phyloP scores from a whole-genome alignment of 1,140 invertebrate genomes.

The Drosophila tristis region DNA sequence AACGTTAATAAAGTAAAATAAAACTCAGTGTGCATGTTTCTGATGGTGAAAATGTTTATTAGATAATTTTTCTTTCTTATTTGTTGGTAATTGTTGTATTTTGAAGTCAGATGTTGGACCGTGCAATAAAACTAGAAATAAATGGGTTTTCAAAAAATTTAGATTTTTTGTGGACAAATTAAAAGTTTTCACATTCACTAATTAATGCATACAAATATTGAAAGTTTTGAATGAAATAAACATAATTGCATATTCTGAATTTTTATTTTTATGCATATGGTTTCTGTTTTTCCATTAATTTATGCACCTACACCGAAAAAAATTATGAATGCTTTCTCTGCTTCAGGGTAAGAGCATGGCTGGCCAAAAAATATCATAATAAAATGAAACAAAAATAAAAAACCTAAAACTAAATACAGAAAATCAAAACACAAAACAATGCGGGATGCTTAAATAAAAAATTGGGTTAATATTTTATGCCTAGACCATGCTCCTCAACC shows the following conservation, averaged over 20 bases:
- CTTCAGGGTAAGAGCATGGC: constrained; percentile 9
- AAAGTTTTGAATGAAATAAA: constrained; percentile 8
- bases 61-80: constrained; percentile 17
- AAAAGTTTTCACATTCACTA: constrained; percentile 30
- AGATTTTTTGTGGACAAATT: constrained; percentile 26
- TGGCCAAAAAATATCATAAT: neutral
- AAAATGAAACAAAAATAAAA: constrained; percentile 7
- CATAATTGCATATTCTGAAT: constrained; percentile 16
- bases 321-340: constrained; percentile 7
- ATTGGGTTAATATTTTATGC: neutral
- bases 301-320: constrained; percentile 35
- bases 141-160: constrained; percentile 29
- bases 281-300: constrained; percentile 4
- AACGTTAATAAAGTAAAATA: constrained; percentile 29
- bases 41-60: constrained; percentile 29
- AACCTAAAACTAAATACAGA: constrained; percentile 26
- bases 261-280: neutral
- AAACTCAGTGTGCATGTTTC: constrained; percentile 22
- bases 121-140: constrained; percentile 30
- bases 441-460: constrained; percentile 1
- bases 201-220: constrained; percentile 27
- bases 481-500: neutral
- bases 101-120: constrained; percentile 31
- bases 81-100: constrained; percentile 14
- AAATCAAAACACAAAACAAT: constrained; percentile 16